Base-by-base conservation (phyloP, 2,797 vertebrate genomes). In the Enteromius paludinosus region DNA sequence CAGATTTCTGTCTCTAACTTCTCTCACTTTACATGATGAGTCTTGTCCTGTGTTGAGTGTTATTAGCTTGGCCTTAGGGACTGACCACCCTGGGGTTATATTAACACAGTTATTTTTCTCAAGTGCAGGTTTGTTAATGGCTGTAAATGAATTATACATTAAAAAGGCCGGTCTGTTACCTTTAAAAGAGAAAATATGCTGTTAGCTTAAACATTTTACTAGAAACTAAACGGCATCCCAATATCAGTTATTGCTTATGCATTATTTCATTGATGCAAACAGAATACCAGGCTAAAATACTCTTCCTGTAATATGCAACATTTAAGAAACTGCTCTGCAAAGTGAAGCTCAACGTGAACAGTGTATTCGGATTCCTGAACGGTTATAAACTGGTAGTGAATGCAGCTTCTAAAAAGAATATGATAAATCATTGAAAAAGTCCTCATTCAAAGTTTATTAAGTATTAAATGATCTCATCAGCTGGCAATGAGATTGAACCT, bases 11-110 rank as follows among this genome's bases (percentile, higher is more conserved):
- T 87, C 83, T 88, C 65, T 45, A 52, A 66, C 61, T 80, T 86
- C 56, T 90, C 88, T 85, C 76, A 18, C 41, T 84, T 69, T 77
- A 41, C 76, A 35, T 66, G 54, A 79, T 83, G 72, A 83, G 65
- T 84, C 79, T 68, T 41, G 73, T 81, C 56, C 71, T 77, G 30
- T 76, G 71, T 64, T 70, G 82, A 77, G 30, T 30, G 54, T 74
- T 84, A 49, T 78, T 73, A 47, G 30, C 56, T 78, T 59, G 59
- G 59, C 25, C 59, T 59, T 64, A 82, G 74, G 52, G 66, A 81
- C 59, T 41, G 41, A 49, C n/a, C 64, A 62, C 79, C 79, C 59
- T 38, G 47, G 59, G 79, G 68, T 71, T 59, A 78, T 41, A 80
- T 76, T 84, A 77, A 76, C 77, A 69, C 78, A 25, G 17, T 83